Conservation (phyloP, 92 coral and sea anemone species). For the Heteractis magnifica region DNA sequence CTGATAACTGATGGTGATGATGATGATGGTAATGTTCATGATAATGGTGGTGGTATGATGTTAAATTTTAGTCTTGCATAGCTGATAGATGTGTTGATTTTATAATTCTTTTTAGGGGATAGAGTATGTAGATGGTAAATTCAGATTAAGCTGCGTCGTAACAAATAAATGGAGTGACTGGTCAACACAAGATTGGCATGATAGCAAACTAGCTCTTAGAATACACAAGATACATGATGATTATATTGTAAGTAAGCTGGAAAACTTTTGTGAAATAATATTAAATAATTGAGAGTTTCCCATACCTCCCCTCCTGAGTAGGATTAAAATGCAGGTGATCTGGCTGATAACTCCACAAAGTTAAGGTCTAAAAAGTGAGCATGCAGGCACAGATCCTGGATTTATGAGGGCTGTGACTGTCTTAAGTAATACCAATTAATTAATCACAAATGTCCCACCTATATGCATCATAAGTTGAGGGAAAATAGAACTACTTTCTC, state of each 20-base stretch:
- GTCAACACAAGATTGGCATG: slow-evolving; percentile 74
- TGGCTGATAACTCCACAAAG: too few species aligned
- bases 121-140: slow-evolving; percentile 76
- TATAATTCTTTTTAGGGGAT: slow-evolving; percentile 52
- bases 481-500: too few species aligned
- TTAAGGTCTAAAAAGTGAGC: too few species aligned
- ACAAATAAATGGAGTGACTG: slow-evolving; percentile 84
- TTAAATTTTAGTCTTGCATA: neutral
- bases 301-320: too few species aligned
- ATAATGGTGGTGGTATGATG: neutral
- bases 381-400: too few species aligned
- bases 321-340: too few species aligned
- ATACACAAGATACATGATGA: slow-evolving; percentile 75
- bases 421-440: too few species aligned
- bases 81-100: neutral
- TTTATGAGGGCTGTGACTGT: too few species aligned
- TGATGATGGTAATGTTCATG: neutral
- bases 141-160: slow-evolving; percentile 67
- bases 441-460: too few species aligned
- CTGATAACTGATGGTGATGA: neutral
- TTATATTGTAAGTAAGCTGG: slow-evolving; percentile 60
- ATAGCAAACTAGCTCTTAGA: slow-evolving; percentile 63
- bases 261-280: neutral
- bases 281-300: too few species aligned
- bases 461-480: too few species aligned